These are phyloP conservation scores for Hylomyscus alleni DNA, from an alignment of 2,797 vertebrate species.

Conservation along the genomic window DNA sequence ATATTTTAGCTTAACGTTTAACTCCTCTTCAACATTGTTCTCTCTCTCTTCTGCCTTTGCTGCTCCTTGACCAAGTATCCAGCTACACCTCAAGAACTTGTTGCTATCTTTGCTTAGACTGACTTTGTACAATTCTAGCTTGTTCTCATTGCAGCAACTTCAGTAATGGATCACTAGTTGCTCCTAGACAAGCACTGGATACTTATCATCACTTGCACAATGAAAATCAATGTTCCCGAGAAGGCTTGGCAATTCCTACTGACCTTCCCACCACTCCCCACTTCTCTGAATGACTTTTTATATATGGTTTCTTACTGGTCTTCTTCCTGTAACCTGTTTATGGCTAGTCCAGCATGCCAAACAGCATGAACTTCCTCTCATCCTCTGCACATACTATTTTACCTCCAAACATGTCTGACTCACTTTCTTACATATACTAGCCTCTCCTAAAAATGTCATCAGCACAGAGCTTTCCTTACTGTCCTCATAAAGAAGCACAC, in stretches of 20 bases:
- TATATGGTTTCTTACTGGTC: no score
- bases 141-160: neutral
- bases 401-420: neutral
- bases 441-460: neutral
- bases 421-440: neutral
- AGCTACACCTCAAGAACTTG: neutral
- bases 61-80: neutral
- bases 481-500: neutral
- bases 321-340: neutral
- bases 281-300: neutral
- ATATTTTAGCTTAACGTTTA: neutral
- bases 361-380: neutral
- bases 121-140: neutral
- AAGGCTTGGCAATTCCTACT: rapidly evolving
- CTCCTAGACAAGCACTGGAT: neutral
- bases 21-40: neutral
- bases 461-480: neutral
- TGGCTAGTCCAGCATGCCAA: neutral
- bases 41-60: neutral
- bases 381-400: neutral
- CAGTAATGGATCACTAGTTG: neutral
- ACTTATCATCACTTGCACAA: neutral
- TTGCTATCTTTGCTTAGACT: neutral
- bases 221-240: neutral
- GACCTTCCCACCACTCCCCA: rapidly evolving